phyloP scores from a whole-genome alignment of 2,888 invertebrate genomes.

The Tanypteryx hageni region DNA sequence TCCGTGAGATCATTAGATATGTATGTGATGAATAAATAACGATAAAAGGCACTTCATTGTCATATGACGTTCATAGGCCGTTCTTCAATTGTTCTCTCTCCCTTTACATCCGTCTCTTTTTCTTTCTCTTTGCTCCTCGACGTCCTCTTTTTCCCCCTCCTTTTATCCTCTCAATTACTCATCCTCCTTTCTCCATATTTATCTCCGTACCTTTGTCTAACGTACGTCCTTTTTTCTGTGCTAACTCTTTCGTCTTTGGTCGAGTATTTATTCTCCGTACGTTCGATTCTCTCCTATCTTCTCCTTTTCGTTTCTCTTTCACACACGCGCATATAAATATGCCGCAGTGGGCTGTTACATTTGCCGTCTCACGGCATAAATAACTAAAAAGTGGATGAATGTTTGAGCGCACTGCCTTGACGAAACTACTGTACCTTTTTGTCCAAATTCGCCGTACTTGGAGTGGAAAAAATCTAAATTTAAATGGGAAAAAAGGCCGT shows the following conservation, averaged over 20 bases:
- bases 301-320: background rate
- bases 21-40: constrained; percentile 62
- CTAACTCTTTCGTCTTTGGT: background rate
- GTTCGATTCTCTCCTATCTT: no score
- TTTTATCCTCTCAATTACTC: background rate
- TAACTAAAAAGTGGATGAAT: constrained; percentile 27
- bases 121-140: constrained; percentile 66
- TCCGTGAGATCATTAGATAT: constrained; percentile 54
- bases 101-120: constrained; percentile 66
- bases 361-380: background rate
- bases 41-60: constrained; percentile 61
- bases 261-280: background rate
- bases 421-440: background rate
- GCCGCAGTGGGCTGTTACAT: constrained; percentile 5
- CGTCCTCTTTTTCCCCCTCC: constrained; percentile 26
- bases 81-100: constrained; percentile 75
- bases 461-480: background rate
- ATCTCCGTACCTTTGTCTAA: constrained; percentile 18
- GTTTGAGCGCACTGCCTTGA: constrained; percentile 24
- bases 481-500: background rate
- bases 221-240: background rate
- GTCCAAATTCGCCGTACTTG: constrained; percentile 2
- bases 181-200: background rate
- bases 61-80: constrained; percentile 70
- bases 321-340: constrained; percentile 3